Evolutionary conservation across 92 coral and sea anemone species (phyloP).

Genomic region (Porites cylindrica): DNA sequence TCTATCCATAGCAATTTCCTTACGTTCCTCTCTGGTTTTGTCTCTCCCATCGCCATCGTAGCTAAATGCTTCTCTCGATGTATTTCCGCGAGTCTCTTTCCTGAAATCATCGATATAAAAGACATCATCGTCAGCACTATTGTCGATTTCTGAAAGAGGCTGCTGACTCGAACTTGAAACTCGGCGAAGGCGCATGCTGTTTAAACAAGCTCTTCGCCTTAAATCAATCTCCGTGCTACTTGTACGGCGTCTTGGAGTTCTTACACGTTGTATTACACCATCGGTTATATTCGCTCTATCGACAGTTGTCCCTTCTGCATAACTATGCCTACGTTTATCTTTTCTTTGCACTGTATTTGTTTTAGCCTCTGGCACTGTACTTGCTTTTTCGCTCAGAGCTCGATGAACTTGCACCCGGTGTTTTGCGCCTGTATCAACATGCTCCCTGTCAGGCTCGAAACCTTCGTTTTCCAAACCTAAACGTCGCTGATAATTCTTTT

Average conservation of each 20-base stretch:
- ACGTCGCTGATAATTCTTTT: conserved; percentile 14
- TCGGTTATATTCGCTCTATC: neutral
- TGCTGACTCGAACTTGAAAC: conserved; percentile 34
- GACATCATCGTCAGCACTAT: conserved; percentile 27
- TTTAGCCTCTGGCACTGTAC: neutral
- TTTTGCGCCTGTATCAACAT: neutral
- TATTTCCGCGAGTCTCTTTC: neutral
- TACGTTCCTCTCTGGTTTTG: neutral
- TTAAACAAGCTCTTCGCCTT: conserved; percentile 68
- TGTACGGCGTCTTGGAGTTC: conserved; percentile 6
- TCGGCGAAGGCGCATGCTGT: conserved; percentile 66
- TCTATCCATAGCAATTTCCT: conserved; percentile 1
- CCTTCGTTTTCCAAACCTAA: conserved; percentile 60
- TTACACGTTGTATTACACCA: neutral
- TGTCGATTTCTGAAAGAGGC: conserved; percentile 1
- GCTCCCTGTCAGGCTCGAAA: conserved; percentile 35
- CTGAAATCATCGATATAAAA: neutral
- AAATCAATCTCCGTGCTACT: conserved; percentile 68
- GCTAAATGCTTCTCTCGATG: neutral
- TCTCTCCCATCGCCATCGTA: neutral
- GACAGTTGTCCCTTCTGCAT: neutral
- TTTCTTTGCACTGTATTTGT: neutral
- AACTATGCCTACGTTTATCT: conserved; percentile 24
- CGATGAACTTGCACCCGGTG: conserved; percentile 1
- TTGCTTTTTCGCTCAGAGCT: conserved; percentile 25